Percentiles rank a stretch among this genome's conserved stretches.
These are phyloP conservation scores for Meteorus cinctellus DNA, from an alignment of 2,888 invertebrate genomes.

Conservation along the genomic window DNA sequence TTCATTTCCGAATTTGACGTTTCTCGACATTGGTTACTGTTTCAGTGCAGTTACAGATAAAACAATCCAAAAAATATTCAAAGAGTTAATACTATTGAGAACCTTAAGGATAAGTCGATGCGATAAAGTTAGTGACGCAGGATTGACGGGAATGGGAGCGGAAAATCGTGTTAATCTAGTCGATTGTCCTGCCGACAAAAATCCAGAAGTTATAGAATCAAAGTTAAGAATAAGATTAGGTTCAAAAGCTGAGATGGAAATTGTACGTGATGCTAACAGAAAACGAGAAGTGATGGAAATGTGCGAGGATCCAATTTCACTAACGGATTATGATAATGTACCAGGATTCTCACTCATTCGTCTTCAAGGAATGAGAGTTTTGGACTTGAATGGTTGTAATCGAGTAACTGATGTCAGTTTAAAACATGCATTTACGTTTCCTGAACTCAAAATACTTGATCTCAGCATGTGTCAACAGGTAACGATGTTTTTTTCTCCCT, in stretches of 20 bases:
- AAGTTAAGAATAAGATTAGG: slow-evolving; percentile 76
- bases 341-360: slow-evolving; percentile 58
- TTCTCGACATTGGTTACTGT: slow-evolving; percentile 81
- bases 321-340: slow-evolving; percentile 45
- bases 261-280: slow-evolving; percentile 79
- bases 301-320: slow-evolving; percentile 75
- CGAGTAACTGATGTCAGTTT: slow-evolving; percentile 83
- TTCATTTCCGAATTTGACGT: slow-evolving; percentile 76
- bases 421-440: slow-evolving; percentile 80
- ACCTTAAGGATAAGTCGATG: slow-evolving; percentile 80
- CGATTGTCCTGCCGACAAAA: slow-evolving; percentile 34
- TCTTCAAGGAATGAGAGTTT: slow-evolving; percentile 74
- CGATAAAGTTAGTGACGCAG: slow-evolving; percentile 81
- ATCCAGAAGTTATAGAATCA: slow-evolving; percentile 49
- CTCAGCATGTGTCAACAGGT: slow-evolving; percentile 81
- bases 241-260: slow-evolving; percentile 81
- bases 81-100: slow-evolving; percentile 77
- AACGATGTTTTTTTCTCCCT: not conserved
- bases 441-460: slow-evolving; percentile 78
- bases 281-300: slow-evolving; percentile 79
- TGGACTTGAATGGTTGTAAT: slow-evolving; percentile 82
- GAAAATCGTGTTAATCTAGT: slow-evolving; percentile 66
- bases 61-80: slow-evolving; percentile 80
- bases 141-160: slow-evolving; percentile 81
- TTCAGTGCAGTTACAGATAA: slow-evolving; percentile 82